These are phyloP conservation scores for Stenchaetothrips biformis DNA, from an alignment of 2,888 invertebrate species.

Conservation along the genomic window DNA sequence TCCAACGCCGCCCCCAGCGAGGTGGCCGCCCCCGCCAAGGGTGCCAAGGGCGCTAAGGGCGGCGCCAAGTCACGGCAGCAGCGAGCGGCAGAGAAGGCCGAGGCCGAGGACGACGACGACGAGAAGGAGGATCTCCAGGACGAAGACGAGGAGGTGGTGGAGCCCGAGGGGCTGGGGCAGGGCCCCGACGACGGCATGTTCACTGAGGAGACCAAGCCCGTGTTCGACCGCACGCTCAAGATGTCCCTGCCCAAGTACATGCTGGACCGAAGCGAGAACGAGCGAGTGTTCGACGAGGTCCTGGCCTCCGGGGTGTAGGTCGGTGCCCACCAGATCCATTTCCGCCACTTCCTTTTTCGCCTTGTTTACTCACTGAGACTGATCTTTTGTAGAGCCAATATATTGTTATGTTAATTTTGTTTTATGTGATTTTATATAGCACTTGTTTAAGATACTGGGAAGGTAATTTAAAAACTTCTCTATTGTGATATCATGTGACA, in stretches of 20 bases:
- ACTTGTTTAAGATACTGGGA: not conserved
- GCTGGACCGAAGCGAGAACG: slow-evolving; percentile 62
- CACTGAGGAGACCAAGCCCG: slow-evolving; percentile 61
- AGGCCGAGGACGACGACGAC: slow-evolving; percentile 35
- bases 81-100: slow-evolving; percentile 30
- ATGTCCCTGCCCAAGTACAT: slow-evolving; percentile 63
- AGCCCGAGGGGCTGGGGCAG: slow-evolving; percentile 36
- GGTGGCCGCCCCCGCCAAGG: slow-evolving; percentile 35
- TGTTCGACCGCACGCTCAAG: slow-evolving; percentile 59
- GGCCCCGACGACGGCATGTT: slow-evolving; percentile 54
- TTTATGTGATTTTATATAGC: not conserved
- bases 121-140: slow-evolving; percentile 41
- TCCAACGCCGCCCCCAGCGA: slow-evolving; percentile 32
- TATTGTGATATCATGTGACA: not conserved
- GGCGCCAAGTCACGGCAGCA: slow-evolving; percentile 40
- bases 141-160: slow-evolving; percentile 40
- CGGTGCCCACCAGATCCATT: not conserved
- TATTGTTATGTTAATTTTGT: not conserved
- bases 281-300: slow-evolving; percentile 59
- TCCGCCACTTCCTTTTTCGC: not conserved
- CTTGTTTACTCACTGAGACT: slow-evolving; percentile 15
- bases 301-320: not conserved
- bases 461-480: not conserved
- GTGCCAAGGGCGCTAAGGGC: slow-evolving; percentile 20
- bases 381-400: slow-evolving; percentile 17